Conservation (phyloP, 2,113 vertebrate genomes). For the Zosterops hypoxanthus region DNA sequence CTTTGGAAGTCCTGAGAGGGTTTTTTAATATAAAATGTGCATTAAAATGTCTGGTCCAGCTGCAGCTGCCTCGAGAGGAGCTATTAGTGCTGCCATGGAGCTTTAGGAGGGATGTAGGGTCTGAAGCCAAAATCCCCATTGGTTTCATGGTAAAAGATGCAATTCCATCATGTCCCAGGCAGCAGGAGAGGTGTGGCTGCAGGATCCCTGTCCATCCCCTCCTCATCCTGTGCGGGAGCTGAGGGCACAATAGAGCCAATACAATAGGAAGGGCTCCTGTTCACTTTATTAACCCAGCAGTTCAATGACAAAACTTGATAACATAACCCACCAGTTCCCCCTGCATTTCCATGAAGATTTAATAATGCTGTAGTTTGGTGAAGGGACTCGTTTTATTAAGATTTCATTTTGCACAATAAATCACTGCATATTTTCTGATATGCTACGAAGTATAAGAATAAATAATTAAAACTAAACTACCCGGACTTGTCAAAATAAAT, state of each 20-base stretch:
- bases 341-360: slow-evolving; percentile 46
- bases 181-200: not conserved
- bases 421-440: slow-evolving; percentile 61
- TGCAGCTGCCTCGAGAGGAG: not conserved
- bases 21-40: not conserved
- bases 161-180: not conserved
- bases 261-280: not conserved
- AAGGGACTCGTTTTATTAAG: slow-evolving; percentile 53
- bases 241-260: not conserved
- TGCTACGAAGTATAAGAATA: slow-evolving; percentile 54
- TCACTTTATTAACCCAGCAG: not conserved
- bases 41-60: not conserved
- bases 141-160: not conserved
- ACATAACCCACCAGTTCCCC: not conserved
- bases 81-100: not conserved
- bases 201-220: not conserved
- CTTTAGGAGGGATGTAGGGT: not conserved
- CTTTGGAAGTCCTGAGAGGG: not conserved
- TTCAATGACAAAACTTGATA: not conserved
- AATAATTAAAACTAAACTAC: slow-evolving; percentile 66
- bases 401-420: slow-evolving; percentile 69
- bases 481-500: slow-evolving; percentile 63
- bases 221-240: not conserved
- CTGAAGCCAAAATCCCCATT: not conserved
- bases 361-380: slow-evolving; percentile 48